phyloP scores from a whole-genome alignment of 1,140 invertebrate species.

The Drosophila prosaltans region DNA sequence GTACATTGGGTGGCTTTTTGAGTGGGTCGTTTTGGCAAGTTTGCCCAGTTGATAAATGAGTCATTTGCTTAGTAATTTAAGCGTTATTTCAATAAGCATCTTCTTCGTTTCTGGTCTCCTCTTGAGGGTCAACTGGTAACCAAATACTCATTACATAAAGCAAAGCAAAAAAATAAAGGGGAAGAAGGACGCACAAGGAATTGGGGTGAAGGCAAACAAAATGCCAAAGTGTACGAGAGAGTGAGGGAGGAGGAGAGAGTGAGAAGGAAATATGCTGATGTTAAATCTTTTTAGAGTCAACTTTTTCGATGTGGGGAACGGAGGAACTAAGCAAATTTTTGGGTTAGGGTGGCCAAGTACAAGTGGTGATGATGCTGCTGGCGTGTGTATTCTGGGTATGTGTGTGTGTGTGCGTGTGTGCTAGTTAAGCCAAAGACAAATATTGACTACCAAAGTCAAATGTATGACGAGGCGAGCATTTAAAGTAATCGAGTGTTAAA shows the following conservation, averaged over 20 bases:
- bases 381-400: slow-evolving; percentile 34
- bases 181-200: neutral
- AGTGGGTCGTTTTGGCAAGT: slow-evolving; percentile 42
- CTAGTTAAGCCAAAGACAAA: slow-evolving; percentile 78
- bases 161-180: slow-evolving; percentile 31
- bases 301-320: neutral
- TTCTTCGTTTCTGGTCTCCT: slow-evolving; percentile 17
- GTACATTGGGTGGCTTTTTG: slow-evolving; percentile 34
- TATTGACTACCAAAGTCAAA: slow-evolving; percentile 66
- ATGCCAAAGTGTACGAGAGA: slow-evolving; percentile 14
- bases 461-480: slow-evolving; percentile 57
- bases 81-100: slow-evolving; percentile 71
- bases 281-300: slow-evolving; percentile 27
- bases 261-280: slow-evolving; percentile 68
- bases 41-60: slow-evolving; percentile 75
- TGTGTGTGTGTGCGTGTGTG: slow-evolving; percentile 42
- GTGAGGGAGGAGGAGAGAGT: slow-evolving; percentile 45
- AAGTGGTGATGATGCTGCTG: slow-evolving; percentile 15
- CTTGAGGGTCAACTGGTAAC: slow-evolving; percentile 45
- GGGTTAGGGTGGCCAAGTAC: slow-evolving; percentile 12
- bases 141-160: slow-evolving; percentile 81
- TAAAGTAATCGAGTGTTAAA: slow-evolving; percentile 82
- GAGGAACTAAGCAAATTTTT: slow-evolving; percentile 54
- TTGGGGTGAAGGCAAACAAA: slow-evolving; percentile 1
- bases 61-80: slow-evolving; percentile 80